phyloP scores from a whole-genome alignment of 2,888 invertebrate genomes.

The Agrochola circellaris region DNA sequence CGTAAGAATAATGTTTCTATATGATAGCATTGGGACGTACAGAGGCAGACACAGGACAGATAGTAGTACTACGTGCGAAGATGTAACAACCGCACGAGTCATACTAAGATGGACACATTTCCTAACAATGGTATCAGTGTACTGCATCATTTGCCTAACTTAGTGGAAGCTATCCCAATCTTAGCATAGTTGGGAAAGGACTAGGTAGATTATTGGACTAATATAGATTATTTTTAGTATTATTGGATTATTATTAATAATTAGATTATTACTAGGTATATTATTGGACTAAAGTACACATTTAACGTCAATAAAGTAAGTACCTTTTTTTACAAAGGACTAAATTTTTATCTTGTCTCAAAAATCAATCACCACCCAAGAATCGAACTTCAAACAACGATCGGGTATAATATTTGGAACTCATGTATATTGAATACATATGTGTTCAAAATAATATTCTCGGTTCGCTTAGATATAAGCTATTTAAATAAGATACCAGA shows the following conservation, averaged over 20 bases:
- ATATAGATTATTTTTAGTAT: too few relatives aligned
- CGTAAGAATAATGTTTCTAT: slow-evolving; percentile 1
- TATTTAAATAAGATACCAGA: neutral
- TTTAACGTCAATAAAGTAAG: neutral
- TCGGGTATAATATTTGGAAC: neutral
- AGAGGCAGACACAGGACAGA: too few relatives aligned
- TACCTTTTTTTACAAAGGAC: neutral
- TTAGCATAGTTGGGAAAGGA: neutral
- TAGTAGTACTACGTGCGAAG: neutral
- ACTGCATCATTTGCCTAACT: neutral
- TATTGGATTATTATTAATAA: too few relatives aligned
- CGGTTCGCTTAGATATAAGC: neutral
- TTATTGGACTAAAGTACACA: neutral
- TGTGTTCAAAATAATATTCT: neutral
- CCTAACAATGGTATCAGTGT: neutral
- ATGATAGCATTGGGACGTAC: neutral
- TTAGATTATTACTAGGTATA: too few relatives aligned
- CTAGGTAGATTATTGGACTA: neutral
- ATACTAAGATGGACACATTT: neutral
- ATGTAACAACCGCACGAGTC: neutral
- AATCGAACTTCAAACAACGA: neutral
- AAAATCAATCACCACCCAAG: neutral
- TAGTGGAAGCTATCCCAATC: neutral
- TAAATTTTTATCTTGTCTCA: neutral
- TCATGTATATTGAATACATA: neutral